Base-by-base conservation (phyloP, 2,113 vertebrate species). In the Haplotaxodon microlepis region DNA sequence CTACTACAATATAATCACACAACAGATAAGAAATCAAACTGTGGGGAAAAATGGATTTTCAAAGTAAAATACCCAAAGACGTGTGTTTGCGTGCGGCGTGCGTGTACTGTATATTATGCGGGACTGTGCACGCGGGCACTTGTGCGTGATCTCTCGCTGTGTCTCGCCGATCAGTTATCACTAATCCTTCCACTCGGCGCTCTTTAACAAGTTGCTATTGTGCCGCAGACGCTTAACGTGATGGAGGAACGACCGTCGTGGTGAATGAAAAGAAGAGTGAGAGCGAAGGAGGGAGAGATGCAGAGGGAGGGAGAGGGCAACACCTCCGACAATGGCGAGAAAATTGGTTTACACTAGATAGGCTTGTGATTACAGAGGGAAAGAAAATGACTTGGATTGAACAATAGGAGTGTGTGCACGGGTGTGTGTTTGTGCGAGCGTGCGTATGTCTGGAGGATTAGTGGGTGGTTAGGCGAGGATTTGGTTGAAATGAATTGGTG, bases 331-430 rank as follows among this genome's bases (percentile, higher is more conserved):
- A 95, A 95, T 95, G 93, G 92, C 84, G 91, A 93, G 95, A 95
- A 96, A 96, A 95, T 95, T 95, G 94, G 94, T 95, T 95, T 96
- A 96, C 95, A 95, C 94, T 95, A 95, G 95, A 96, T 96, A 94
- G 94, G 93, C 93, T 91, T 88, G 93, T 95, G 95, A 95, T 95
- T 95, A 95, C 93, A 95, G 93, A 94, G 92, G 90, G 85, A 87
- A 93, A 86, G 93, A 95, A 94, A 95, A 95, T 94, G 93, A 93
- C 94, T 96, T 91, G 10, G 93, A 93, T 93, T 94, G 91, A 96
- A 95, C 95, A 95, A 96, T 94, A 84, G 92, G 61, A 76, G 89
- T 63, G 93, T 88, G 88, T 84, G 66, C 59, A 24, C 69, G 36
- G 50, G 84, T 59, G 90, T 90, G 89, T 80, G 47, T 88, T 38